Conservation (phyloP, 1,140 invertebrate species). For the Alviniconcha marisindica region DNA sequence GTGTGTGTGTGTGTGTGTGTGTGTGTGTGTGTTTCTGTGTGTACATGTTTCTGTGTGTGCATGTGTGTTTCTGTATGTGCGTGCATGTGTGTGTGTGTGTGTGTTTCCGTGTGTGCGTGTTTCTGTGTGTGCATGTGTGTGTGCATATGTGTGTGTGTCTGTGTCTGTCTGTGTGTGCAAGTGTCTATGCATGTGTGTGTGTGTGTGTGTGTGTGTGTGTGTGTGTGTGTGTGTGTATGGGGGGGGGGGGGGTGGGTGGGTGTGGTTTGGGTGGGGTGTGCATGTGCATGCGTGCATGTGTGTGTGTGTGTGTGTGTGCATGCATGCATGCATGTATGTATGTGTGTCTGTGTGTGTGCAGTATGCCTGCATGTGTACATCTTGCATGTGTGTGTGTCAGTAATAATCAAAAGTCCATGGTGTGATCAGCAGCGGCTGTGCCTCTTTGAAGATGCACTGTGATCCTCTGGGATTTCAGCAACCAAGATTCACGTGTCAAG, state of each 20-base stretch:
- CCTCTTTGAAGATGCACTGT: too few relatives aligned
- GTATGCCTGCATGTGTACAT: too few relatives aligned
- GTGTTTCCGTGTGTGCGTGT: conserved; percentile 3
- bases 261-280: too few relatives aligned
- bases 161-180: conserved; percentile 11
- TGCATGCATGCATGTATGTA: too few relatives aligned
- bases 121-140: conserved; percentile 23
- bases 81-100: conserved; percentile 13
- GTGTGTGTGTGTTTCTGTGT: not conserved
- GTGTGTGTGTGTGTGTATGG: not conserved
- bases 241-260: not conserved
- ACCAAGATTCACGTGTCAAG: too few relatives aligned
- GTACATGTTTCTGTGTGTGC: not conserved
- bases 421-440: too few relatives aligned
- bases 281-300: too few relatives aligned
- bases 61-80: not conserved
- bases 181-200: not conserved
- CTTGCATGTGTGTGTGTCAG: too few relatives aligned
- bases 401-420: too few relatives aligned
- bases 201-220: not conserved
- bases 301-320: too few relatives aligned
- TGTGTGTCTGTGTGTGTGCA: too few relatives aligned
- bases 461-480: too few relatives aligned
- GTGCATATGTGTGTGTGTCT: conserved; percentile 16
- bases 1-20: not conserved